Evolutionary conservation across 2,113 vertebrate genomes (phyloP).

Genomic region (Callipepla californica): DNA sequence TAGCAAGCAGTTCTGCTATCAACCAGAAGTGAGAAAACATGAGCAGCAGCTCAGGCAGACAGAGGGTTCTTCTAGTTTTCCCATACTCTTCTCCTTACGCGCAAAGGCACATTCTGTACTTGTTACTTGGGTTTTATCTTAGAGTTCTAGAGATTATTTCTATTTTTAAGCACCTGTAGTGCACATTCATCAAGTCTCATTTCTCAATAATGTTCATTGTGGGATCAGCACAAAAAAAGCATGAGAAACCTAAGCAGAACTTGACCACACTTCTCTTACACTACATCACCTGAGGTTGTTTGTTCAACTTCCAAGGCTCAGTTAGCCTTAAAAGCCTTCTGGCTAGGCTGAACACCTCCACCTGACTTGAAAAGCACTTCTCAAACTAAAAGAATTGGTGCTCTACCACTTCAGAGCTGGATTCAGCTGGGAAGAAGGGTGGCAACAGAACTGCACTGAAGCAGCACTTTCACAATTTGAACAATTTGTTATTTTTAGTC

Average conservation of each 20-base stretch:
- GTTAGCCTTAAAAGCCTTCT: background rate
- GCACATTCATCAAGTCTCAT: background rate
- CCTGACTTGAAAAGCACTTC: background rate
- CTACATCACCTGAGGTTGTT: background rate
- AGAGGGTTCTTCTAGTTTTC: constrained; percentile 14
- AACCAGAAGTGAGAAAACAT: background rate
- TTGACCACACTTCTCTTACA: background rate
- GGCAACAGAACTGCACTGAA: background rate
- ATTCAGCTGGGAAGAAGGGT: background rate
- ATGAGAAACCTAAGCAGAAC: background rate
- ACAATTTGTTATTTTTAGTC: background rate
- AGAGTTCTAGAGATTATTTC: background rate
- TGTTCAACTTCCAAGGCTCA: background rate
- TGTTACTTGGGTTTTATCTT: constrained; percentile 4
- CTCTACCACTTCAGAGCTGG: background rate
- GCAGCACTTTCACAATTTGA: background rate
- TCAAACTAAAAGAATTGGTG: background rate
- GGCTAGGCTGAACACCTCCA: background rate
- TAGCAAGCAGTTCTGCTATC: constrained; percentile 32
- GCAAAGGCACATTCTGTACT: background rate
- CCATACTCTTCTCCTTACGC: background rate
- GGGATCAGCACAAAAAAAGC: background rate
- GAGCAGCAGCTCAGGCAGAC: background rate
- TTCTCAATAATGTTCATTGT: background rate
- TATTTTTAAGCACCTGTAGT: background rate